Conservation (phyloP, 2,113 vertebrate genomes). For the Plecturocebus donacophilus region DNA sequence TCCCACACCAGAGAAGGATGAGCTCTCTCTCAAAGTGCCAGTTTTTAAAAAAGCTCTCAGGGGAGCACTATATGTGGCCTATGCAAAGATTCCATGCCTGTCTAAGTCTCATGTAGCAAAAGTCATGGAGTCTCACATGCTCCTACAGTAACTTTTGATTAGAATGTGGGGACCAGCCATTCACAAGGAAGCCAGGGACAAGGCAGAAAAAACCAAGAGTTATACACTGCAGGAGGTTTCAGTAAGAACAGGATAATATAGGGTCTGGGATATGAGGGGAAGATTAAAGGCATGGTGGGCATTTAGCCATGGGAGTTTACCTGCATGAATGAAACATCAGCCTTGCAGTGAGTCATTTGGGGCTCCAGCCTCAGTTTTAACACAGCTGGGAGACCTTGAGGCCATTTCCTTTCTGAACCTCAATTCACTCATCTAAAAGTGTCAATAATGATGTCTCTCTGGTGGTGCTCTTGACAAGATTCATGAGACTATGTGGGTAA, state of each 20-base stretch:
- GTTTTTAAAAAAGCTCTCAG: no score
- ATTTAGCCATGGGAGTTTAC: neutral
- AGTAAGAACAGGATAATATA: neutral
- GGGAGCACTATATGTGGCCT: neutral
- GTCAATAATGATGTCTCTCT: neutral
- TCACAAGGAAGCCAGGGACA: neutral
- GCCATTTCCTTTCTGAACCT: neutral
- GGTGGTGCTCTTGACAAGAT: neutral
- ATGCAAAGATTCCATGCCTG: neutral
- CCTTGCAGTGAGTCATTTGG: neutral
- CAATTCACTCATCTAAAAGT: neutral
- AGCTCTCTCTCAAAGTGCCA: neutral
- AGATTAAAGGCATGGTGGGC: neutral
- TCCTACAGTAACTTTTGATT: neutral
- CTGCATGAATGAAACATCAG: neutral
- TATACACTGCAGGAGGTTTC: neutral
- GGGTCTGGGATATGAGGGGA: neutral
- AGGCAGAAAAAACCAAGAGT: neutral
- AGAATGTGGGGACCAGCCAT: neutral
- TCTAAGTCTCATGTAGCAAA: neutral
- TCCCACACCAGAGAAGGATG: neutral
- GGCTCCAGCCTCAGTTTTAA: neutral
- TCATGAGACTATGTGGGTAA: neutral
- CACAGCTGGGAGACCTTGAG: neutral
- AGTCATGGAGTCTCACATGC: neutral